Evolutionary conservation across 2,113 vertebrate genomes (phyloP), one percentile per base, ranked within the genome.

Genomic region (Entelurus aequoreus): DNA sequence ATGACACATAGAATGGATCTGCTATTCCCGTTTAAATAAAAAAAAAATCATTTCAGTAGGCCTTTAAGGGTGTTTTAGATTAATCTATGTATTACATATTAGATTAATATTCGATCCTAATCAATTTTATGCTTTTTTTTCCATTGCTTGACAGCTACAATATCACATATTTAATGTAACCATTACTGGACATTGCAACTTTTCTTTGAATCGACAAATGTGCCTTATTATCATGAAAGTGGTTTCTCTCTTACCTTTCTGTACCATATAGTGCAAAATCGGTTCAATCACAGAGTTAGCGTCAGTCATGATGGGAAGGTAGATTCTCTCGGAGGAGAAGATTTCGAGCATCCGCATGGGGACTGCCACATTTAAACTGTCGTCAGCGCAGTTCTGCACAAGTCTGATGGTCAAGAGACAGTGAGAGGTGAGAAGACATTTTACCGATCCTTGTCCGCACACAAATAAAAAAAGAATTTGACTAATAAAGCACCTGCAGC

Each of bases 321-420:
- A 98, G 0, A 94, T 98, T 79, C 83, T 93, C 87, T 98, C 94
- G 54, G 94, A 94, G 46, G 93, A 94, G 90, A 96, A 99, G 56
- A 95, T 90, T 88, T 99, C 96, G 69, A 99, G 89, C 95, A 98
- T 99, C 70, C 97, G 88, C 96, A 99, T 94, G 48, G 97, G 97
- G 78, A 98, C 94, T 6, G 97, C 87, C 82, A 96, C 92, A 86
- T 95, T 98, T 90, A 96, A 80, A 85, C 88, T 91, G 85, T 96
- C 95, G 13, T 96, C 93, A 3, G 12, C 85, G 77, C 92, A 94
- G 78, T 79, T 90, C 71, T 94, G 93, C 75, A 98, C 83, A 61
- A 99, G 83, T 79, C 97, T 99, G 13, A 52, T 63, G 69, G 55
- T 12, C 48, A 0, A 46, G 16, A 57, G 5, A 75, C 36, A 61